Percentiles rank a stretch among this genome's conserved stretches.
Conservation (phyloP, 2,113 vertebrate genomes). For the Psammodynastes pulverulentus region DNA sequence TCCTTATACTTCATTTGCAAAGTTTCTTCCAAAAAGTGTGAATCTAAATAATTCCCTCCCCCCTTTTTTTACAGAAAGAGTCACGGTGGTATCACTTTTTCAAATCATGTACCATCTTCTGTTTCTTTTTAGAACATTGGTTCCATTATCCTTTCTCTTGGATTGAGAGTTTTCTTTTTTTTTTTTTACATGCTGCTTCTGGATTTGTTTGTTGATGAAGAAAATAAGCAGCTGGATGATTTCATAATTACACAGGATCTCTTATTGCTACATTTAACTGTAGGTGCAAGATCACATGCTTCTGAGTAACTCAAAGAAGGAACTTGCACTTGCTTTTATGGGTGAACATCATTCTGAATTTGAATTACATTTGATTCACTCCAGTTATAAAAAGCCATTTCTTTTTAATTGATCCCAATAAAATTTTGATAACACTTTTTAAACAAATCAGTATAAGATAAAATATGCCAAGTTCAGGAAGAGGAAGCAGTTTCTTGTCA, state of each 20-base stretch:
- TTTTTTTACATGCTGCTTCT: slow-evolving; percentile 34
- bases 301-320: slow-evolving; percentile 51
- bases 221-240: slow-evolving; percentile 2
- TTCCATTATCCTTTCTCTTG: background rate
- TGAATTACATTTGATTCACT: slow-evolving; percentile 3
- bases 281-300: slow-evolving; percentile 55
- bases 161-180: background rate
- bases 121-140: background rate
- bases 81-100: background rate
- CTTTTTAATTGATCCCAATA: background rate
- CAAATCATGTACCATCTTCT: background rate
- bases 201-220: slow-evolving; percentile 15
- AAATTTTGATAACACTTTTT: background rate
- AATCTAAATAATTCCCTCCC: background rate
- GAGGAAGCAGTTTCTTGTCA: slow-evolving; percentile 31
- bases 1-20: slow-evolving; percentile 19
- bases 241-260: slow-evolving; percentile 32
- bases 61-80: background rate
- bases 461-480: slow-evolving; percentile 21
- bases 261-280: slow-evolving; percentile 51
- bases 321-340: slow-evolving; percentile 43
- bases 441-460: background rate
- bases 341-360: background rate
- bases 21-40: background rate
- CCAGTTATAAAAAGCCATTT: background rate